These are phyloP conservation scores for Baccha elongata DNA, from an alignment of 2,888 invertebrate species.

Conservation along the genomic window DNA sequence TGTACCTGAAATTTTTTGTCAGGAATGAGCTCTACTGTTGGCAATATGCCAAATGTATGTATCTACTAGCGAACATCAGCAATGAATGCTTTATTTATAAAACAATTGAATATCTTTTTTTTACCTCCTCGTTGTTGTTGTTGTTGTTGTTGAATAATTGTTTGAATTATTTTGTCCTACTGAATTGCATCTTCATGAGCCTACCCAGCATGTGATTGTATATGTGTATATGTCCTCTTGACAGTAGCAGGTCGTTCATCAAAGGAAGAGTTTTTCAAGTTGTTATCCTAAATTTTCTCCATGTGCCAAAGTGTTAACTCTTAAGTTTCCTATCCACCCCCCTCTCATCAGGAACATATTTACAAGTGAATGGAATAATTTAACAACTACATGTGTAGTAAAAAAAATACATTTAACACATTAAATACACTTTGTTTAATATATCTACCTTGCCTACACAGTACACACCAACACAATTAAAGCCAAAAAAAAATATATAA, in stretches of 20 bases:
- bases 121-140: slow-evolving; percentile 69
- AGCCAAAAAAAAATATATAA: slow-evolving; percentile 30
- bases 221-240: slow-evolving; percentile 51
- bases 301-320: slow-evolving; percentile 71
- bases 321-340: slow-evolving; percentile 66
- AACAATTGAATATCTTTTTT: slow-evolving; percentile 70
- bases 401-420: not conserved
- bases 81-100: slow-evolving; percentile 74
- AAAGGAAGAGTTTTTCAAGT: slow-evolving; percentile 72
- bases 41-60: slow-evolving; percentile 43
- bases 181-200: slow-evolving; percentile 46
- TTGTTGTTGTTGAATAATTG: slow-evolving; percentile 76
- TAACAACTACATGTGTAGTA: slow-evolving; percentile 43
- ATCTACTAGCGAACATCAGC: slow-evolving; percentile 56
- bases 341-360: slow-evolving; percentile 35
- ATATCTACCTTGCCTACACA: no score
- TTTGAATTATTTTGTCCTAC: slow-evolving; percentile 72
- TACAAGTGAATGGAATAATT: slow-evolving; percentile 63
- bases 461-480: not conserved
- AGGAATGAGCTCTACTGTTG: slow-evolving; percentile 59
- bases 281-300: slow-evolving; percentile 73
- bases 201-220: not conserved
- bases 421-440: not conserved
- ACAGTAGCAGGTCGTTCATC: slow-evolving; percentile 68
- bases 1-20: slow-evolving; percentile 66